Base-by-base conservation (phyloP, 2,888 invertebrate species). In the Platypus cylindrus region DNA sequence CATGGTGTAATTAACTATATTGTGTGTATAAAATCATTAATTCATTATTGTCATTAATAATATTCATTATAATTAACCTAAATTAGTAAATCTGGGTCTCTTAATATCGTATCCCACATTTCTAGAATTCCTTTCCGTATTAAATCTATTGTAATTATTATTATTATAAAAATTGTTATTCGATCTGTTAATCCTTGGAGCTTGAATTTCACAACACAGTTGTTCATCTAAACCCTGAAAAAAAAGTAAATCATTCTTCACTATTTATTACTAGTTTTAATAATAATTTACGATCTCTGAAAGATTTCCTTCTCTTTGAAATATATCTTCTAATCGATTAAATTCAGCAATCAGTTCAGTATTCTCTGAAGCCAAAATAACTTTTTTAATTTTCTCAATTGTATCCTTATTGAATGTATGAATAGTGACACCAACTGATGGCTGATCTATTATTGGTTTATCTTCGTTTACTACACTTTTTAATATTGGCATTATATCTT, bases 341-440 rank as follows among this genome's bases (percentile, higher is more conserved):
- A 75, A 74, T 51, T 77, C 73, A 17, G 65, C 58, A 23, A 59
- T 53, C 1, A 70, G 2, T 45, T 74, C 74, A 43, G 68, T 66
- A 44, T 68, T 66, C 1, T 63, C 60, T 5, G 54, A 46, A 44
- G 65, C 64, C 30, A 67, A 59, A 2, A 75, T 60, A 1, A 65
- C 63, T 36, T 55, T 48, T 41, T 62, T 62, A 0, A 77, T 55
- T 51, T 53, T 62, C 3, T 66, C 58, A n/a, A 80, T 48, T 29
- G 75, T 68, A 50, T 81, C 78, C 43, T 58, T 59, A 50, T 72
- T 74, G 52, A 75, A 76, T 8, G 72, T 73, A 41, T 73, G 70
- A 58, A 20, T 20, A 7, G 9, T 4, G 24, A 5, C 3, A 24
- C 12, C 27, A 15, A 14, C 27, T 15, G 9, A 20, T 20, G 12